These are phyloP conservation scores for Cartodere bifasciata DNA, from an alignment of 2,888 invertebrate genomes.

Conservation along the genomic window DNA sequence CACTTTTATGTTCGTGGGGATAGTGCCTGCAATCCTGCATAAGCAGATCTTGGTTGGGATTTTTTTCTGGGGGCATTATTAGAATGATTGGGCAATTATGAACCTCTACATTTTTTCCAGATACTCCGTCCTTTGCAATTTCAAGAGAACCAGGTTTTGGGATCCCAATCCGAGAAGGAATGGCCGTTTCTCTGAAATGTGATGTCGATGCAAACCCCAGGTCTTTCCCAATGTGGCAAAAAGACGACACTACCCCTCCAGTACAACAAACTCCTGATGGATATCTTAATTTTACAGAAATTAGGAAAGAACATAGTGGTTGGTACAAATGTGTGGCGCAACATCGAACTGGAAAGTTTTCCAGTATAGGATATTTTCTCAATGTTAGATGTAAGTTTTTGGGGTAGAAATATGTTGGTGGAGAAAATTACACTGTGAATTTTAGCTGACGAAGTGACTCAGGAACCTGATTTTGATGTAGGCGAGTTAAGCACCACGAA, in stretches of 20 bases:
- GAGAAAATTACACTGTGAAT: conserved; percentile 10
- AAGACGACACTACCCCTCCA: conserved; percentile 36
- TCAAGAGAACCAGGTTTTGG: conserved; percentile 89
- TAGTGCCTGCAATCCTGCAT: too few relatives aligned
- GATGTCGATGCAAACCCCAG: conserved; percentile 90
- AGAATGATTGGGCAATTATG: too few relatives aligned
- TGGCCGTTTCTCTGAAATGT: conserved; percentile 79
- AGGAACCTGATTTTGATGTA: conserved; percentile 41
- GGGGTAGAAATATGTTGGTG: neutral
- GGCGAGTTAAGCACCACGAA: conserved; percentile 44
- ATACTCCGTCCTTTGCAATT: conserved; percentile 85
- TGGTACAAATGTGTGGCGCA: conserved; percentile 87
- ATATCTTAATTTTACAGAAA: conserved; percentile 72
- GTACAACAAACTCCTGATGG: conserved; percentile 63
- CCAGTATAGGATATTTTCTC: conserved; percentile 82
- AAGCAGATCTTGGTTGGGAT: too few relatives aligned
- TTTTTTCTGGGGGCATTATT: too few relatives aligned
- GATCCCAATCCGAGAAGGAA: conserved; percentile 75
- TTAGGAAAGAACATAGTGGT: conserved; percentile 70
- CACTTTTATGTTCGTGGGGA: too few relatives aligned
- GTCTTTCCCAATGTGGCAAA: conserved; percentile 73
- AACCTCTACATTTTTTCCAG: conserved; percentile 43
- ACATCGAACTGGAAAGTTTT: conserved; percentile 73
- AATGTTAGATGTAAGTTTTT: conserved; percentile 73
- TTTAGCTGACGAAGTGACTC: conserved; percentile 41